phyloP scores from a whole-genome alignment of 2,797 vertebrate species.

The Anguilla megastoma region DNA sequence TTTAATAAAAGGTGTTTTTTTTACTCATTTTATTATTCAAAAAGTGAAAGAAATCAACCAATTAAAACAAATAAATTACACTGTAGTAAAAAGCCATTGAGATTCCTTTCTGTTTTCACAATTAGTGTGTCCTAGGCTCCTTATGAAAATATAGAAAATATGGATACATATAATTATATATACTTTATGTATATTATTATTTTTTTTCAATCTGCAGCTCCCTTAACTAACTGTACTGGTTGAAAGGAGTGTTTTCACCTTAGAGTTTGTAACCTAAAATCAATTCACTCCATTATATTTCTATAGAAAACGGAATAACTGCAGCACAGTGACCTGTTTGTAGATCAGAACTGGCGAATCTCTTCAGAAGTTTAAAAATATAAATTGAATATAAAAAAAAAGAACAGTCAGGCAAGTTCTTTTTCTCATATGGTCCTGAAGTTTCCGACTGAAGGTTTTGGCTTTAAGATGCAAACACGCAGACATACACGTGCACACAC shows the following conservation, averaged over 20 bases:
- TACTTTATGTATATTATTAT: conserved; percentile 72
- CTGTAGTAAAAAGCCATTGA: conserved; percentile 78
- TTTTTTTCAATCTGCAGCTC: conserved; percentile 52
- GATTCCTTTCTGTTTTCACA: conserved; percentile 65
- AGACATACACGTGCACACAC: conserved; percentile 29
- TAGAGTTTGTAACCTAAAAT: conserved; percentile 52
- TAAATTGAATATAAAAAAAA: conserved; percentile 55
- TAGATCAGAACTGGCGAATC: conserved; percentile 52
- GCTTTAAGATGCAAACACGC: conserved; percentile 30
- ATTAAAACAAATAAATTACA: conserved; percentile 79
- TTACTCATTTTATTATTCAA: conserved; percentile 72
- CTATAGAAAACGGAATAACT: conserved; percentile 47
- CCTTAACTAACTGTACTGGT: conserved; percentile 65
- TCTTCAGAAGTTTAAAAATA: conserved; percentile 51
- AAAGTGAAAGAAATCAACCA: conserved; percentile 74
- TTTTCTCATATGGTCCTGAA: conserved; percentile 52
- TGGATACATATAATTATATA: conserved; percentile 51
- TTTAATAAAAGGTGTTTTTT: conserved; percentile 74
- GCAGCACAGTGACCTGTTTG: conserved; percentile 43
- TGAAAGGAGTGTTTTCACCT: conserved; percentile 54
- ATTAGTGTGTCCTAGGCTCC: conserved; percentile 73
- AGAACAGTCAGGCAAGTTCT: conserved; percentile 62
- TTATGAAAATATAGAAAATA: conserved; percentile 80
- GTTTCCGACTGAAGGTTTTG: conserved; percentile 37
- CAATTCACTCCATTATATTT: conserved; percentile 39